Conservation (phyloP, 2,888 invertebrate species). For the Pristionchus arcanus region DNA sequence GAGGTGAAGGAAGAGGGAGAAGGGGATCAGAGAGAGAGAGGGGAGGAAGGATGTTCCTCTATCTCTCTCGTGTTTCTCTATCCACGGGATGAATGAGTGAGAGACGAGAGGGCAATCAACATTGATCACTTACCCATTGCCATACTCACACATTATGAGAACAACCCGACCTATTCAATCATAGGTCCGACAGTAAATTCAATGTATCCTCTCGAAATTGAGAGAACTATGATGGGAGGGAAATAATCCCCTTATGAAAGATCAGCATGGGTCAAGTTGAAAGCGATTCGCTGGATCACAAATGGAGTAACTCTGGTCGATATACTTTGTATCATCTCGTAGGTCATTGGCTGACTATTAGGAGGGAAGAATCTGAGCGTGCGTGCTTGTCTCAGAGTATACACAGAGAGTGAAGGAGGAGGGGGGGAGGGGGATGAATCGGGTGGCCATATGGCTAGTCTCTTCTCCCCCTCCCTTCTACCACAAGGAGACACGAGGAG, state of each 20-base stretch:
- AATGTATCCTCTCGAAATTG: background rate
- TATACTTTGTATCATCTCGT: background rate
- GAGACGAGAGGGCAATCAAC: background rate
- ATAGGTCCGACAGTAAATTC: background rate
- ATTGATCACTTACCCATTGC: background rate
- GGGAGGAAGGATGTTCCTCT: conserved; percentile 2
- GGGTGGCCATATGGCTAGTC: conserved; percentile 31
- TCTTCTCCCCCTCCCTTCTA: background rate
- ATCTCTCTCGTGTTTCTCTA: conserved; percentile 8
- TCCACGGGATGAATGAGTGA: conserved; percentile 16
- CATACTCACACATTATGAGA: background rate
- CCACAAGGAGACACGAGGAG: conserved; percentile 14
- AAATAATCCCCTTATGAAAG: background rate
- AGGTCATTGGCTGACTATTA: background rate
- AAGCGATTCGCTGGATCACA: too few relatives aligned
- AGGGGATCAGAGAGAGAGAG: background rate
- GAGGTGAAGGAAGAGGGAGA: background rate
- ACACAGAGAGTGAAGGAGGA: conserved; percentile 9
- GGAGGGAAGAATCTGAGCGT: background rate
- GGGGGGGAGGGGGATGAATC: background rate
- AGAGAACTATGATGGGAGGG: background rate
- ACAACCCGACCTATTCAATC: too few relatives aligned
- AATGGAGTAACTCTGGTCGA: too few relatives aligned
- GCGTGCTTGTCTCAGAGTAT: conserved; percentile 22
- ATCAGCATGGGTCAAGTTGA: too few relatives aligned